Evolutionary conservation across 2,797 vertebrate species (phyloP).

Genomic region (Graptemys geographica): DNA sequence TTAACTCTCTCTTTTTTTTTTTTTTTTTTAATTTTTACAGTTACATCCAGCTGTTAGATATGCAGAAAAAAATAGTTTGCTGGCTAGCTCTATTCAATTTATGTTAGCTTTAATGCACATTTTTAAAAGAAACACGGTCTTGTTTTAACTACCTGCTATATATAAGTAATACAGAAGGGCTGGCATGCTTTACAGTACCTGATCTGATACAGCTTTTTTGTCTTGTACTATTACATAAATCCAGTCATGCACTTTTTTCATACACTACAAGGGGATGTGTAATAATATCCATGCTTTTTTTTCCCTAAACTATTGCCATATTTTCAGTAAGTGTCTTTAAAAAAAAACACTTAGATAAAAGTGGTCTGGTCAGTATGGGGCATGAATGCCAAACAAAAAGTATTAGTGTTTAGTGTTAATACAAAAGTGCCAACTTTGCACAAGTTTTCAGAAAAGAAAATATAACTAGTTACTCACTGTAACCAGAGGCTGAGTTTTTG

Average conservation of each 20-base stretch:
- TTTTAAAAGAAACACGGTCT: conserved; percentile 90
- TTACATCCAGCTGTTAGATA: conserved; percentile 93
- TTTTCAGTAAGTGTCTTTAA: conserved; percentile 83
- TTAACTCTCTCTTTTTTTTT: conserved; percentile 85
- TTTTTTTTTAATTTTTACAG: conserved; percentile 86
- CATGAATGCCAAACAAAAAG: conserved; percentile 84
- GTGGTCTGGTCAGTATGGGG: conserved; percentile 83
- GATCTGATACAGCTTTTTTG: conserved; percentile 88
- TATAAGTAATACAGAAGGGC: conserved; percentile 88
- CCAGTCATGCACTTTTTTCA: conserved; percentile 97
- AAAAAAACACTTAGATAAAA: conserved; percentile 83
- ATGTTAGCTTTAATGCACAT: conserved; percentile 93
- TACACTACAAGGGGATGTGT: conserved; percentile 96
- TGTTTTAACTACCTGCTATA: conserved; percentile 97
- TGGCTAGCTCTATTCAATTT: conserved; percentile 93
- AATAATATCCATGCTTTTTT: conserved; percentile 90
- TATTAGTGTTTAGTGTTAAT: conserved; percentile 85
- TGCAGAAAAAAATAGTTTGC: conserved; percentile 94
- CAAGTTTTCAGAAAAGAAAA: conserved; percentile 84
- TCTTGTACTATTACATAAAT: conserved; percentile 92
- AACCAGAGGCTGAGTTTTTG: conserved; percentile 78
- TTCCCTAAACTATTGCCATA: conserved; percentile 84
- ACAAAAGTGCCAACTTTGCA: conserved; percentile 87
- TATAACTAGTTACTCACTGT: conserved; percentile 79
- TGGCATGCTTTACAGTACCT: conserved; percentile 97